A percentile compares a stretch with the other conserved stretches of the same genome.
Evolutionary conservation across 2,113 vertebrate genomes (phyloP).

Genomic region (Glaucidium brasilianum): DNA sequence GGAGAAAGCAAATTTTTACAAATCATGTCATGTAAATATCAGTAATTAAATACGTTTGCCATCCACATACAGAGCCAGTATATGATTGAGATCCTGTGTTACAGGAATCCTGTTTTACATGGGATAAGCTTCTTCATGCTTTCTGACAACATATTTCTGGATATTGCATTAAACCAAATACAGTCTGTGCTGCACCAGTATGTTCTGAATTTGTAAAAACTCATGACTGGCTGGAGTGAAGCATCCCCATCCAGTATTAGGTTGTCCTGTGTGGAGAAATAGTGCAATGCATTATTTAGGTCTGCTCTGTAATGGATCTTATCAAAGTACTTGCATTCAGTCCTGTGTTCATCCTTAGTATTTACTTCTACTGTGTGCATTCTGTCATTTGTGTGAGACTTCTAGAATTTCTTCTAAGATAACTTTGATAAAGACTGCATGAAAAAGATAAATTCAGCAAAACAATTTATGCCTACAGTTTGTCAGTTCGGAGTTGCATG

Average conservation of each 20-base stretch:
- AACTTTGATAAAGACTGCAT: background rate
- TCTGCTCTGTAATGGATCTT: background rate
- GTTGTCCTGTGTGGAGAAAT: background rate
- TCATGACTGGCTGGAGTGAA: background rate
- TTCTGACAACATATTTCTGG: background rate
- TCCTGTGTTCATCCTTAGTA: background rate
- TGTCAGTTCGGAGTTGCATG: background rate
- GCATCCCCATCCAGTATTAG: background rate
- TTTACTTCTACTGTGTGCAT: background rate
- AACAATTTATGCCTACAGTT: background rate
- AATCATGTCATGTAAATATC: background rate
- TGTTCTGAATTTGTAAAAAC: background rate
- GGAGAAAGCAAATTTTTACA: background rate
- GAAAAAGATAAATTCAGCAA: background rate
- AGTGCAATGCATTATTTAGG: background rate
- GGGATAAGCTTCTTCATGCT: background rate
- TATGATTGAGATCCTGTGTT: rapidly evolving
- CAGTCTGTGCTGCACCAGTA: background rate
- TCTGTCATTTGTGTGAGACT: background rate
- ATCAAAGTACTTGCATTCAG: background rate
- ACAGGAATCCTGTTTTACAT: background rate
- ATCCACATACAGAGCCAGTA: background rate
- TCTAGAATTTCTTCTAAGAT: background rate
- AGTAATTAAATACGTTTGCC: background rate
- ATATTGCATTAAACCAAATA: background rate